Base-by-base conservation (phyloP, 1,140 invertebrate species). In the Pollicipes pollicipes region DNA sequence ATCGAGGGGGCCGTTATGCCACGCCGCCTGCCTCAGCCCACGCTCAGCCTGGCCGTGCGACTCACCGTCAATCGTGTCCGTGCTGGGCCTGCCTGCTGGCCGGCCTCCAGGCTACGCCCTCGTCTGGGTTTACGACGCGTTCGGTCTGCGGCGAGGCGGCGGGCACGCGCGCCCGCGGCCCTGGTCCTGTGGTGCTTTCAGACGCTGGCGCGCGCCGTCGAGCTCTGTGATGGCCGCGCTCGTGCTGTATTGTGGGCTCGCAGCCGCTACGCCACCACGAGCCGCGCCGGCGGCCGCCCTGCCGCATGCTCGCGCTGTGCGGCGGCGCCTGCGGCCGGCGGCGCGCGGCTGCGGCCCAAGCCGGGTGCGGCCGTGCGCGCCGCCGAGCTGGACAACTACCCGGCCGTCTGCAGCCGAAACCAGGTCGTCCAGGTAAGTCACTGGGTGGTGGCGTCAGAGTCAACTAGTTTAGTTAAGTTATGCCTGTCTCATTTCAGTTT, bases 141-240 rank as follows among this genome's bases (percentile, higher is more conserved):
- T 84, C 68, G 74, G 77, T 72, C 68, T 78, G 73, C 26, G n/a
- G n/a, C n/a, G 74, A 68, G 69, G 71, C 64, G 76, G 74, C 74
- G 1, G 28, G 3, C 24, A 3, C 17, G n/a, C 3, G 3, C 24
- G 73, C 69, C 72, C 58, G 71, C 73, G 0, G 30, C 83, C 85
- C 0, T 95, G 92, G 92, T 81, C 93, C 10, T 90, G 83, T 94
- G 90, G 90, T 87, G 88, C 21, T 93, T 90, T 81, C 89, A 93
- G 75, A 88, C 92, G 74, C 88, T 88, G 2, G 83, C 93, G 32
- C 83, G 92, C 28, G 81, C 93, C 0, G 85, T 93, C 37, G 92
- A 95, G 78, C 85, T 93, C 30, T n/a, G 85, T 87, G 0, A 88
- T 94, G 74, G 90, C 91, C 73, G 86, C 87, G 16, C 81, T 92